Conservation (phyloP, 2,888 invertebrate species). For the Hyalella azteca region DNA sequence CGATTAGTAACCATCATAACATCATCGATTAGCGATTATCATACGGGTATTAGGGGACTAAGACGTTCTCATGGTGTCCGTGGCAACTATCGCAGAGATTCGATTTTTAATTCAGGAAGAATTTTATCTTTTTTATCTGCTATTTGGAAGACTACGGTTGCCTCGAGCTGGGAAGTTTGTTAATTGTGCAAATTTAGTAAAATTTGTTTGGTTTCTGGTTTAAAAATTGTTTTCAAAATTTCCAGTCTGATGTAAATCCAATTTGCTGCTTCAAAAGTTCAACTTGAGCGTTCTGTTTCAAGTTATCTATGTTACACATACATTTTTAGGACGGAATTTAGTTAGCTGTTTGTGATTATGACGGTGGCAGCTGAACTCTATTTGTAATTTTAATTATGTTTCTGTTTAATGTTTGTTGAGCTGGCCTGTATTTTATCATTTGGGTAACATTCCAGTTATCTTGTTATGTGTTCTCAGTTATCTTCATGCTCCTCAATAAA, state of each 20-base stretch:
- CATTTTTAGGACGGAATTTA: not conserved
- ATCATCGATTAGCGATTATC: not conserved
- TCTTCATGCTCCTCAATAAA: not conserved
- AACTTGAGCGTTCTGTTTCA: not conserved
- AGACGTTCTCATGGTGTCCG: not conserved
- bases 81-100: not conserved
- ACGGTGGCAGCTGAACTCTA: not conserved
- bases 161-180: not conserved
- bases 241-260: not conserved
- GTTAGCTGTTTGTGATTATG: not conserved
- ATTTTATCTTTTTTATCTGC: too few species aligned
- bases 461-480: not conserved
- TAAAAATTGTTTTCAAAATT: not conserved
- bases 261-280: not conserved
- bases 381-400: not conserved
- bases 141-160: not conserved
- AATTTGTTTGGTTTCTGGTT: not conserved
- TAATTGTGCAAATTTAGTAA: not conserved
- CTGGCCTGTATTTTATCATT: not conserved
- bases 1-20: not conserved
- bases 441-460: not conserved
- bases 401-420: not conserved
- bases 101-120: too few species aligned
- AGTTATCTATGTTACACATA: not conserved
- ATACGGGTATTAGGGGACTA: conserved; percentile 12